Conservation (phyloP, 2,797 vertebrate species). For the Lagocephalus sceleratus region DNA sequence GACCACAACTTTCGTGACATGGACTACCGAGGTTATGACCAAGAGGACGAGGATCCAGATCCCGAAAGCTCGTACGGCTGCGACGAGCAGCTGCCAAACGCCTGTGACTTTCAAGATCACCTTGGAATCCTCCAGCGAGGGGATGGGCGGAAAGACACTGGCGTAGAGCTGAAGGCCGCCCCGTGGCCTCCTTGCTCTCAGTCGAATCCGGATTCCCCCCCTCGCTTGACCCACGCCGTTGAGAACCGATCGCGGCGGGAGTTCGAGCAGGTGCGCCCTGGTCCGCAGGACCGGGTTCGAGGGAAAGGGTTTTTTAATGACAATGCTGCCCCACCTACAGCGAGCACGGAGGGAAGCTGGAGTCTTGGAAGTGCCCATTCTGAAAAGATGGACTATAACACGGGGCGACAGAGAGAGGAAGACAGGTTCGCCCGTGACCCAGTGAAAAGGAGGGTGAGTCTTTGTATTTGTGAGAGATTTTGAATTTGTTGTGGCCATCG, state of each 20-base stretch:
- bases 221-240: conserved; percentile 53
- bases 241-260: conserved; percentile 58
- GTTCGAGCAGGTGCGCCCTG: conserved; percentile 55
- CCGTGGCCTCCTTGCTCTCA: conserved; percentile 47
- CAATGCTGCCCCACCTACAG: conserved; percentile 43
- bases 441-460: conserved; percentile 67
- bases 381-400: conserved; percentile 58
- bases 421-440: conserved; percentile 57
- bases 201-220: conserved; percentile 36
- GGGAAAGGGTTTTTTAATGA: conserved; percentile 59
- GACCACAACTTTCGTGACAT: conserved; percentile 88
- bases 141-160: conserved; percentile 40
- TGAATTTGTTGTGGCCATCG: neutral
- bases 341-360: conserved; percentile 53
- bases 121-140: conserved; percentile 61
- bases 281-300: conserved; percentile 47
- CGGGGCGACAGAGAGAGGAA: conserved; percentile 57
- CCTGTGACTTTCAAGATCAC: conserved; percentile 56
- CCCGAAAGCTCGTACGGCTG: conserved; percentile 42
- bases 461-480: no score
- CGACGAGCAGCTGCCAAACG: conserved; percentile 36
- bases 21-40: conserved; percentile 85
- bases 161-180: conserved; percentile 44
- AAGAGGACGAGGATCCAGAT: conserved; percentile 71
- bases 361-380: conserved; percentile 27